Evolutionary conservation across 2,888 invertebrate species (phyloP), one percentile per base, ranked within the genome.

Genomic region (Sinelater perroti): DNA sequence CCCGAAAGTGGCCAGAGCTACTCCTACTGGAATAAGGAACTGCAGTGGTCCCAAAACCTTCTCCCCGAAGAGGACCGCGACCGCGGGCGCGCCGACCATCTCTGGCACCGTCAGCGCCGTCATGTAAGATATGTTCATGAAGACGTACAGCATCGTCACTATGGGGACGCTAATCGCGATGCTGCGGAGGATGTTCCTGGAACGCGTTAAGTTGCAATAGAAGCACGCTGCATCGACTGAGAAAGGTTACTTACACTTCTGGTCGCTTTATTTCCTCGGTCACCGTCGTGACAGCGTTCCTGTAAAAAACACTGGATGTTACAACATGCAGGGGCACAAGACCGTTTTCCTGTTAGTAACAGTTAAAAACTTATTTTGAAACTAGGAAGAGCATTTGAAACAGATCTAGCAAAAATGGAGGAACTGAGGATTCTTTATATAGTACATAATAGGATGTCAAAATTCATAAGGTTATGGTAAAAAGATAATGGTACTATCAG

Each of bases 41-140:
- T 85, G 80, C 50, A 87, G 81, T 0, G 83, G 78, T 0, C 91
- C 91, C 1, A 91, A 74, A 0, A 88, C 85, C 11, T 82, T 77
- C 40, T 83, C 80, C 0, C 88, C 89, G 74, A 89, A 90, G 0
- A 83, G 78, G n/a, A 93, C 89, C 0, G 93, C 94, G 0, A 94
- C 93, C 0, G 93, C 93, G 1, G 85, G 84, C 0, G 90, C 87
- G 2, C 81, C 80, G 8, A 87, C 80, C 83, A 95, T 87, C 72
- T 93, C 91, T 0, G 83, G 78, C 46, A 85, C 83, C 1, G 85
- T 86, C 65, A 94, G 77, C 2, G 89, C 91, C 0, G 91, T 86
- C 87, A 93, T 89, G 77, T 93, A 94, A n/a, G 93, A 88, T 10
- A 93, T 82, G 72, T 93, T 94, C 86, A 92, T 91, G 68, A 88